A percentile compares a stretch with the other conserved stretches of the same genome.
These are phyloP conservation scores for Parapsyche elsis DNA, from an alignment of 1,140 invertebrate genomes.

Conservation along the genomic window DNA sequence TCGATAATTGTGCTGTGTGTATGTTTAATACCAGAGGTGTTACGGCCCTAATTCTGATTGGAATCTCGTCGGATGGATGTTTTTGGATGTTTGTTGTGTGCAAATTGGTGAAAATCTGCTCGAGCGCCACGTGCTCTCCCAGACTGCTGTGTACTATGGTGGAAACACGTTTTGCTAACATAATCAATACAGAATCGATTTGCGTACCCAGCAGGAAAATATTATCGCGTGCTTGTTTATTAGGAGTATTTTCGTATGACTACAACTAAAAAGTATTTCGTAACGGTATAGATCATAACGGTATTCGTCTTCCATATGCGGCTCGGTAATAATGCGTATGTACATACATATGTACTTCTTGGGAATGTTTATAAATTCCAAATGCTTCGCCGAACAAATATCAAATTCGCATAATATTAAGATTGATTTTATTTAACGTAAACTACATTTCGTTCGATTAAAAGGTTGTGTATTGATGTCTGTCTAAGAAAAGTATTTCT, in stretches of 20 bases:
- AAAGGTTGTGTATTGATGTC: too few species aligned
- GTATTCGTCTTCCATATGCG: not conserved
- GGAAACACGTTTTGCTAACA: not conserved
- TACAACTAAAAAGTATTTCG: not conserved
- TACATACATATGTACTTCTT: not conserved
- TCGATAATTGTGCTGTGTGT: not conserved
- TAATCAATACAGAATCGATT: not conserved
- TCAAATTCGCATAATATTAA: not conserved
- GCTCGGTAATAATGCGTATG: not conserved
- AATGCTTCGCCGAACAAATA: not conserved
- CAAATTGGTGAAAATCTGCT: not conserved
- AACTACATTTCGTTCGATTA: too few species aligned
- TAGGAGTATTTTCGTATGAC: not conserved
- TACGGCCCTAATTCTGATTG: too few species aligned
- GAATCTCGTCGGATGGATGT: too few species aligned
- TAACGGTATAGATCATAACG: conserved; percentile 7
- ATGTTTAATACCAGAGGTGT: too few species aligned
- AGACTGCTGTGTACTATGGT: not conserved
- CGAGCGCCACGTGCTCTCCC: not conserved
- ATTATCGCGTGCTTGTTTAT: not conserved
- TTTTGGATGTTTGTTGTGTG: not conserved
- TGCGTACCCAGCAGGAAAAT: not conserved
- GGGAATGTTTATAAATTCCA: too few species aligned
- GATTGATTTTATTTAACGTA: too few species aligned
- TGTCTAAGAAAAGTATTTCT: too few species aligned